Base-by-base conservation (phyloP, 1,140 invertebrate genomes). In the Drosophila nikananu region DNA sequence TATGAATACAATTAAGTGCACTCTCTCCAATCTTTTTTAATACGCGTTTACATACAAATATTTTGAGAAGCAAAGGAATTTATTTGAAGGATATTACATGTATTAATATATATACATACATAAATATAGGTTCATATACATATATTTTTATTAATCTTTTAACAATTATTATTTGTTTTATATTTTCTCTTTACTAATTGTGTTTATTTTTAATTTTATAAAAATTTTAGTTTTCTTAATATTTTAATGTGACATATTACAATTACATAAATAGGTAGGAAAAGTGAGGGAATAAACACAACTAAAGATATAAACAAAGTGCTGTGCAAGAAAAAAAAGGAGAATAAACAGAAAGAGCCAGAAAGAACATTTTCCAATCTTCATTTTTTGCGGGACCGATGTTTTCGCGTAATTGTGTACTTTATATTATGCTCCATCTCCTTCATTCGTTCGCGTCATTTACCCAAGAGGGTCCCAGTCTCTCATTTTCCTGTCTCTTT, bases 381-480 rank as follows among this genome's bases (percentile, higher is more conserved):
- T 62, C 41, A 27, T 39, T 63, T 57, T 57, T 57, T 37, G 39
- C 32, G 74, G 62, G 23, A 70, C 39, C 66, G 75, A 57, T 39
- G 35, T 51, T 44, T 60, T 57, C 68, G 72, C 49, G 77, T 87
- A 86, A 87, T 86, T 86, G 83, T 80, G 77, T 87, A 74, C 77
- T 77, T 86, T 76, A 81, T 80, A 66, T 57, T 82, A 81, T 76
- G 59, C 49, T 79, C 39, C 70, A 58, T 62, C 55, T 63, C 49
- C 55, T 42, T 44, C 63, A 27, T 63, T 68, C 37, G 30, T 35
- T 30, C 35, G 68, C 60, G 64, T 61, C 54, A 78, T 77, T 77
- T 58, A 65, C 61, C 71, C 67, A 68, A 49, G 19, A 58, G 46
- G 30, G 48, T 39, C 32, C 17, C 41, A 37, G 41, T n/a, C 54